A percentile compares a stretch with the other conserved stretches of the same genome.
phyloP scores from a whole-genome alignment of 2,113 vertebrate species.

The Trinectes maculatus region DNA sequence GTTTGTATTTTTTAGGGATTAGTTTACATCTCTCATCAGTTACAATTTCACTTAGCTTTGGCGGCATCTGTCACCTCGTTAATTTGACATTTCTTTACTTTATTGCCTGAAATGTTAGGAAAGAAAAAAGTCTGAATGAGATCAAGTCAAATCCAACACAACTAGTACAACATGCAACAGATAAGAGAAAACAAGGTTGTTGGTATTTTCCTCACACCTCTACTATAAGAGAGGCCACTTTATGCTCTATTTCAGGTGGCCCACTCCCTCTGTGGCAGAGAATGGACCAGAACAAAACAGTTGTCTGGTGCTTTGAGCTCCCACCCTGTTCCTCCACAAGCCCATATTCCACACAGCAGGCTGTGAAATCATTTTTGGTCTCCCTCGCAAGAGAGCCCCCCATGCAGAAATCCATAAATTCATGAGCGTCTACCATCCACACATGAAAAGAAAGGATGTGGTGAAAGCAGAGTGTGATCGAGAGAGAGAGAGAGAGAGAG shows the following conservation, averaged over 20 bases:
- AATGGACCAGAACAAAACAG: conserved; percentile 74
- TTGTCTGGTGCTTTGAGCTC: conserved; percentile 64
- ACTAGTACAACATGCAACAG: not conserved
- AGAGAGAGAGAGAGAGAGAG: conserved; percentile 34
- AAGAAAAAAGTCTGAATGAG: not conserved
- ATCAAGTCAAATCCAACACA: not conserved
- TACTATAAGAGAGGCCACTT: conserved; percentile 45
- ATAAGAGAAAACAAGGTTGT: conserved; percentile 13
- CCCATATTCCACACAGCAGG: conserved; percentile 73
- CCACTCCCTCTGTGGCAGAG: conserved; percentile 59
- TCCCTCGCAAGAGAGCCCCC: conserved; percentile 66
- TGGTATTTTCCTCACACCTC: conserved; percentile 51
- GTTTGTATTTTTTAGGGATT: no score
- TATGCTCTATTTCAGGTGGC: conserved; percentile 63
- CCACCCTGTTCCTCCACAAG: conserved; percentile 54
- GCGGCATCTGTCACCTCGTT: no score
- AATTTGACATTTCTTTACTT: not conserved
- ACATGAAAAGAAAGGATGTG: conserved; percentile 69
- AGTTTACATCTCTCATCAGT: no score
- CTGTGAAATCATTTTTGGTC: conserved; percentile 78
- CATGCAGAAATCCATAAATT: conserved; percentile 81
- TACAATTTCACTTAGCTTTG: no score
- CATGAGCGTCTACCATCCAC: conserved; percentile 74
- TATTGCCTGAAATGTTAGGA: not conserved
- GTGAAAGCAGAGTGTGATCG: conserved; percentile 60